These are phyloP conservation scores for Osmoderma eremita DNA, from an alignment of 2,888 invertebrate species.

Conservation along the genomic window DNA sequence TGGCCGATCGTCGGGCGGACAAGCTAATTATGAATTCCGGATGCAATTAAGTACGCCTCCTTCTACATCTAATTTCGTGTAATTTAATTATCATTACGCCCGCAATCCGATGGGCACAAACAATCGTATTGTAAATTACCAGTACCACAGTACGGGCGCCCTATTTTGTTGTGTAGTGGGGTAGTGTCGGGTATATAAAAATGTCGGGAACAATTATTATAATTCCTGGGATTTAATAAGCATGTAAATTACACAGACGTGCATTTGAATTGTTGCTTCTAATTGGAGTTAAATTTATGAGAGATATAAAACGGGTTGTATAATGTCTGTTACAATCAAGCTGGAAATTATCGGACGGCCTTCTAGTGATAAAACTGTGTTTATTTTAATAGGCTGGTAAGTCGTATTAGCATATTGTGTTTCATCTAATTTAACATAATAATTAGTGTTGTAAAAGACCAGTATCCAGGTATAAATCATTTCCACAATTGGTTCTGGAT, in stretches of 20 bases:
- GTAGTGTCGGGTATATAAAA: constrained; percentile 39
- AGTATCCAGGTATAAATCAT: no score
- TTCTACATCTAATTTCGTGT: constrained; percentile 40
- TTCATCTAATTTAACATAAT: no score
- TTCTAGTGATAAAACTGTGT: no score
- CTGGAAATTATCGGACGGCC: no score
- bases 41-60: constrained; percentile 43
- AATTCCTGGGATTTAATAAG: constrained; percentile 4
- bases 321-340: no score
- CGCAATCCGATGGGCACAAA: constrained; percentile 46
- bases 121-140: constrained; percentile 47
- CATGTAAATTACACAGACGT: constrained; percentile 26
- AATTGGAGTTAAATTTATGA: constrained; percentile 31
- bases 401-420: no score
- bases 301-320: constrained; percentile 6
- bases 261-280: constrained; percentile 22
- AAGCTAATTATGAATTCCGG: constrained; percentile 41
- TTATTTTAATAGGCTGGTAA: no score
- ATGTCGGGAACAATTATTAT: constrained; percentile 43
- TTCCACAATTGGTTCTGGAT: no score
- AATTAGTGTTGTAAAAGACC: no score
- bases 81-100: constrained; percentile 43
- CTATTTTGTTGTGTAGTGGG: not conserved
- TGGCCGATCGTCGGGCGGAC: not conserved
- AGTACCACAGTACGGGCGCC: constrained; percentile 38